Conservation (phyloP, 2,797 vertebrate species). For the Malacoctenus gilli region DNA sequence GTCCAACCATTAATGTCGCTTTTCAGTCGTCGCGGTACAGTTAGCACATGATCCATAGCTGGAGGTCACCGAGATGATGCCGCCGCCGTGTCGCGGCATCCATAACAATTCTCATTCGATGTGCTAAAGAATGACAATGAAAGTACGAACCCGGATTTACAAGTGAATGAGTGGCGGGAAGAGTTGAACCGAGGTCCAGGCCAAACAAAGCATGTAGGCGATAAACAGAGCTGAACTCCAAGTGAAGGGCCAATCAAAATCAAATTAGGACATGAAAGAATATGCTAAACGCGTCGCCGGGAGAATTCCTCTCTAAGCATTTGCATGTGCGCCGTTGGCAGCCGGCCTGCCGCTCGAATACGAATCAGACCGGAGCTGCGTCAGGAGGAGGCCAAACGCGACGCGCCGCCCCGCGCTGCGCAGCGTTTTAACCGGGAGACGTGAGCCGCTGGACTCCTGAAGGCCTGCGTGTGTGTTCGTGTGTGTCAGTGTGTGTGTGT, state of each 20-base stretch:
- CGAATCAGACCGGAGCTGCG: constrained; percentile 15
- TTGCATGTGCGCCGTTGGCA: constrained; percentile 26
- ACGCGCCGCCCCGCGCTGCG: no score
- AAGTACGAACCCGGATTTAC: no score
- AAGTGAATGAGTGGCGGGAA: not conserved
- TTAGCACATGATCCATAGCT: no score
- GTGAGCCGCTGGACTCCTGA: constrained; percentile 14
- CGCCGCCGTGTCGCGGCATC: no score
- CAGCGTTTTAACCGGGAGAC: constrained; percentile 5
- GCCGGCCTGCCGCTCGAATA: constrained; percentile 22
- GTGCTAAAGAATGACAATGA: no score
- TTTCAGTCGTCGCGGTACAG: no score
- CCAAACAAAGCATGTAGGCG: not conserved
- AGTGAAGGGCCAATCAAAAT: constrained; percentile 37
- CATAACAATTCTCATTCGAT: no score
- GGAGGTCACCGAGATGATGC: no score
- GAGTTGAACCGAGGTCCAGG: not conserved
- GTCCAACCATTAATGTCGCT: no score
- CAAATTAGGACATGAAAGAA: constrained; percentile 47
- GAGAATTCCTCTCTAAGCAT: constrained; percentile 22
- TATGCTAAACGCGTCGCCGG: constrained; percentile 3
- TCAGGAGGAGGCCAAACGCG: constrained; percentile 5
- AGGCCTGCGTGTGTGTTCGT: constrained; percentile 12
- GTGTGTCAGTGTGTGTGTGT: constrained; percentile 12
- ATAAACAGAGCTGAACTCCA: constrained; percentile 10